Conservation (phyloP, 2,113 vertebrate species). For the Thalassoma bifasciatum region DNA sequence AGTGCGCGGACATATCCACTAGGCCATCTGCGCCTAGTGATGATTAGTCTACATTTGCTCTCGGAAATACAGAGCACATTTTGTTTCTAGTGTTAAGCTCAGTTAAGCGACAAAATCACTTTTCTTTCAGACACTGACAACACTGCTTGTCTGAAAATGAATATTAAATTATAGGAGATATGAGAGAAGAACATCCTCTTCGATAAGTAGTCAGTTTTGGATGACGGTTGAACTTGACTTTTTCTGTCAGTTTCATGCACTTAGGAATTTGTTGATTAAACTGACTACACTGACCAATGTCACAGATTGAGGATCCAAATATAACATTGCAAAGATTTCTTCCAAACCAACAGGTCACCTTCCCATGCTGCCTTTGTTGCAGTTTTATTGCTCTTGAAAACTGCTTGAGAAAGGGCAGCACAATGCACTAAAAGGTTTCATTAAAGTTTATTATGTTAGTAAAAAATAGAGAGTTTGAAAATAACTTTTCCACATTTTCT, state of each 20-base stretch:
- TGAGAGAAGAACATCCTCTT: no score
- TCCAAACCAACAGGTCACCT: background rate
- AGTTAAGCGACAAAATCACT: no score
- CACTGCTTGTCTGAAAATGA: no score
- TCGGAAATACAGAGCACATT: no score
- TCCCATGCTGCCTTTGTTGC: constrained; percentile 2
- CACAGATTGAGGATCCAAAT: background rate
- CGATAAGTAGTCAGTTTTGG: no score
- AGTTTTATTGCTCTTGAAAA: background rate
- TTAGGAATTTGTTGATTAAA: background rate
- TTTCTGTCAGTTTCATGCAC: background rate
- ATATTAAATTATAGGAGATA: no score
- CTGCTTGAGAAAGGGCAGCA: background rate
- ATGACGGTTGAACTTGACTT: background rate
- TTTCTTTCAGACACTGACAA: no score
- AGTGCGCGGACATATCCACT: no score
- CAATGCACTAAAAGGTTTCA: background rate
- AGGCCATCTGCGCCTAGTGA: no score
- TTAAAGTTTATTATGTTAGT: background rate
- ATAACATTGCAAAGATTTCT: background rate
- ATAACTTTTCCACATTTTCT: constrained; percentile 42
- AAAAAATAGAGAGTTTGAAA: constrained; percentile 17
- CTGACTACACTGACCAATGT: background rate
- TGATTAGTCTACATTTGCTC: no score
- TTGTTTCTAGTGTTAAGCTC: no score